phyloP scores from a whole-genome alignment of 2,797 vertebrate genomes.

The Cossypha niveicapilla region DNA sequence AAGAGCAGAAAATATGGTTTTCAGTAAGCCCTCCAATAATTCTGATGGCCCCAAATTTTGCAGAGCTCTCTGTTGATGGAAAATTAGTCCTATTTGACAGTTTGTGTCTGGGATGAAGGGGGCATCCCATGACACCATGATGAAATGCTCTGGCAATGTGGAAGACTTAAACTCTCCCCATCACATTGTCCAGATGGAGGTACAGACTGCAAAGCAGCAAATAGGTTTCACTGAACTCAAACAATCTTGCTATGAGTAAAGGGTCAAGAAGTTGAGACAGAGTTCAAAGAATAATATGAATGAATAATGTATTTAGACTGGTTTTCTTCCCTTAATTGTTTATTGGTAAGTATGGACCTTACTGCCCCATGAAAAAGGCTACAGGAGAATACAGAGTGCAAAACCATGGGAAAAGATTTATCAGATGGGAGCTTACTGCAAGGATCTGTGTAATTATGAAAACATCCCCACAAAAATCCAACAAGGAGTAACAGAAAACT shows the following conservation, averaged over 20 bases:
- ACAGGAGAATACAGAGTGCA: neutral
- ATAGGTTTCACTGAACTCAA: neutral
- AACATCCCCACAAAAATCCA: neutral
- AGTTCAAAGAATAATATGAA: neutral
- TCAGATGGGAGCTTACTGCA: neutral
- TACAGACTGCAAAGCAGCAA: neutral
- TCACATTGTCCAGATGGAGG: rapidly evolving
- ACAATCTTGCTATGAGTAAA: neutral
- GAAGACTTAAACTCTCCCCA: neutral
- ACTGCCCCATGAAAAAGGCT: neutral
- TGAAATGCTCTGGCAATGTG: neutral
- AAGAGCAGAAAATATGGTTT: neutral
- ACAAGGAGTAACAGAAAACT: neutral
- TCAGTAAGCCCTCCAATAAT: neutral
- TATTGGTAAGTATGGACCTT: neutral
- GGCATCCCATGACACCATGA: neutral
- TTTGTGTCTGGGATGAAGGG: neutral
- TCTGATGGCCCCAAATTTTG: neutral
- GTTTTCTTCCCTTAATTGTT: neutral
- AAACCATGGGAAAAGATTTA: neutral
- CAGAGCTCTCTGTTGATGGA: neutral
- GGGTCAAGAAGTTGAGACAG: neutral
- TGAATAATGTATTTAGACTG: neutral
- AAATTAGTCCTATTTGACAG: neutral
- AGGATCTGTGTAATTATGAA: neutral